Base-by-base conservation (phyloP, 2,113 vertebrate genomes). In the Coryphaenoides rupestris region DNA sequence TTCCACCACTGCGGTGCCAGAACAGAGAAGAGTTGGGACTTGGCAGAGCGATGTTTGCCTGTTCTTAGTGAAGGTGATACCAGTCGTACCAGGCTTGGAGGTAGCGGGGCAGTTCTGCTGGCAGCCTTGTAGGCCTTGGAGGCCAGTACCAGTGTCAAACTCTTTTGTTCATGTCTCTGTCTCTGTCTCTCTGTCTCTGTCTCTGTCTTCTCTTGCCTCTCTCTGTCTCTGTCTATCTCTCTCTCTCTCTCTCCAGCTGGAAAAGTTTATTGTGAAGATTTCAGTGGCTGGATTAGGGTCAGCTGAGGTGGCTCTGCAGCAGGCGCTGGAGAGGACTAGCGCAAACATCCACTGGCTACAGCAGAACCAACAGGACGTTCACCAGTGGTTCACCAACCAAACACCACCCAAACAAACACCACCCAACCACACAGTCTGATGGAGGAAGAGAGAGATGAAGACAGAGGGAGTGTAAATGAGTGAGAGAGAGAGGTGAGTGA, bases 281-380 rank as follows among this genome's bases (percentile, higher is more conserved):
- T 2, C 75, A 1, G 75, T 77, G 0, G 21, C 67, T 0, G 95
- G 94, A 2, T 96, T 98, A 0, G 94, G 95, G 21, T 91, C 96
- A 0, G 95, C 86, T 19, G 86, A 92, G 0, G 81, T 91, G 55
- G 92, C 95, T 0, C 82, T 98, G 80, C 89, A 94, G 68, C 96
- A 96, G 81, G 91, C 95, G 0, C 72, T 95, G 74, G 95, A 98
- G 86, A 89, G 59, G 56, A 96, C 94, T 0, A 85, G 65, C 0
- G 73, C 88, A 16, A 98, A 97, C 84, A 95, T 96, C 72, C 85
- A 84, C 9, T 98, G 95, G 96, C 84, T 94, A 73, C 56, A 79
- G 0, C 74, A 85, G 58, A 95, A 96, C 87, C 63, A 72, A 74
- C 52, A 3, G 0, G 0, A 2, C 0, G 84, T 96, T 52, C 45